phyloP scores from a whole-genome alignment of 2,888 invertebrate species.

The Eustalomyia histrio region DNA sequence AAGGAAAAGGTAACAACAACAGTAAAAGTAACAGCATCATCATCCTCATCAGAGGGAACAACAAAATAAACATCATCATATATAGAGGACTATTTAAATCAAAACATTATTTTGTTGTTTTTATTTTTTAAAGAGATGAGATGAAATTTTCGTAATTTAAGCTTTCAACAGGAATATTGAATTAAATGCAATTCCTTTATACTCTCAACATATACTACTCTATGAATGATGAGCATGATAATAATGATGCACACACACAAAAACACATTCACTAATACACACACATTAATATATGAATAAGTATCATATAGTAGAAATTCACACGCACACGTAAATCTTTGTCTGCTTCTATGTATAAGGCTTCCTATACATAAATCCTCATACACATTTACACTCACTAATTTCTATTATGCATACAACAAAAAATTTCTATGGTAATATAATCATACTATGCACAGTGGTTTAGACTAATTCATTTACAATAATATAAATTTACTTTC shows the following conservation, averaged over 20 bases:
- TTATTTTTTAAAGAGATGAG: not conserved
- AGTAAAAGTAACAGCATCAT: conserved; percentile 15
- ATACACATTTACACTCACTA: conserved; percentile 11
- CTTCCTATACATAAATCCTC: conserved; percentile 29
- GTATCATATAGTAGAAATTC: not conserved
- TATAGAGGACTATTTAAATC: conserved; percentile 11
- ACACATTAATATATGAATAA: not conserved
- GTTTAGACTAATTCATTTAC: not conserved
- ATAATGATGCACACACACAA: conserved; percentile 26
- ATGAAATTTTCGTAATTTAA: conserved; percentile 59
- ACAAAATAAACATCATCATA: not conserved
- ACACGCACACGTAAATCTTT: conserved; percentile 19
- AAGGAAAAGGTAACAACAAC: conserved; percentile 18
- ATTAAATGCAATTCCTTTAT: conserved; percentile 61
- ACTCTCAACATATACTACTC: not conserved
- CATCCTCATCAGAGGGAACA: not conserved
- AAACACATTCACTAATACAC: not conserved
- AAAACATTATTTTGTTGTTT: conserved; percentile 23
- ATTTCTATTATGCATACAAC: conserved; percentile 40
- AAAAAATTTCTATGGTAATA: conserved; percentile 38
- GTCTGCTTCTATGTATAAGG: not conserved
- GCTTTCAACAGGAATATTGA: conserved; percentile 67
- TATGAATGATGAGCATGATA: conserved; percentile 37
- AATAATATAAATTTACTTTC: too few relatives aligned
- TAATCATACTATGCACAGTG: conserved; percentile 18